Percentiles rank a stretch among this genome's conserved stretches.
These are phyloP conservation scores for Hirtodrosophila histrioides DNA, from an alignment of 2,888 invertebrate genomes.

Conservation along the genomic window DNA sequence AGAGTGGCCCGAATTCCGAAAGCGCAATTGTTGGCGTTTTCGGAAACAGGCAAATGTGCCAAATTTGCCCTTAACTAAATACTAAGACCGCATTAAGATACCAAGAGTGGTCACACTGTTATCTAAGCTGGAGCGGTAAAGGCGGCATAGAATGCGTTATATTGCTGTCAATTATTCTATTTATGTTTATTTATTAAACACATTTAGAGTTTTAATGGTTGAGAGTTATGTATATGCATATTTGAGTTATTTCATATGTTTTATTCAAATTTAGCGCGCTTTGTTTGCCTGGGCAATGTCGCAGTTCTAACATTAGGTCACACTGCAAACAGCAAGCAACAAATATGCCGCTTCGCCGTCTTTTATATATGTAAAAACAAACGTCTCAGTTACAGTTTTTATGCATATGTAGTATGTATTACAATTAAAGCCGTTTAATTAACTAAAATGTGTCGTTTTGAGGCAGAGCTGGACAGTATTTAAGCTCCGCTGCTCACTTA, in stretches of 20 bases:
- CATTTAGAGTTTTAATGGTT: too few species aligned
- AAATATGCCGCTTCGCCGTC: neutral
- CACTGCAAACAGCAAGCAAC: constrained; percentile 7
- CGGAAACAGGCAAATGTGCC: constrained; percentile 13
- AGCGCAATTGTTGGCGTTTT: constrained; percentile 7
- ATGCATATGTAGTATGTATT: constrained; percentile 53
- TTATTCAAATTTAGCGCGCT: constrained; percentile 11
- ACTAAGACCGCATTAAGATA: neutral
- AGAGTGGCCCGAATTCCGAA: constrained; percentile 13
- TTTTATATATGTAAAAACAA: neutral
- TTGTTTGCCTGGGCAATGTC: neutral
- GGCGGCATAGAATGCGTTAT: too few species aligned
- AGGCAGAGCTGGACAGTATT: constrained; percentile 17
- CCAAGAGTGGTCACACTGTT: neutral
- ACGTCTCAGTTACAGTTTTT: constrained; percentile 9
- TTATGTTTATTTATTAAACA: too few species aligned
- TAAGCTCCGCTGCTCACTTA: constrained; percentile 77
- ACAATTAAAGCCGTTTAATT: constrained; percentile 71
- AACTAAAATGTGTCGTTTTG: constrained; percentile 49
- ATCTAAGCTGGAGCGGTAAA: neutral
- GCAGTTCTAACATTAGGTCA: neutral
- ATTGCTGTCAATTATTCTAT: too few species aligned
- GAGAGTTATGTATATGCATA: too few species aligned
- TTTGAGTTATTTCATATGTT: too few species aligned
- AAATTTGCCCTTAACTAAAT: constrained; percentile 10